Conservation (phyloP, 2,113 vertebrate genomes). For the Peromyscus maniculatus region DNA sequence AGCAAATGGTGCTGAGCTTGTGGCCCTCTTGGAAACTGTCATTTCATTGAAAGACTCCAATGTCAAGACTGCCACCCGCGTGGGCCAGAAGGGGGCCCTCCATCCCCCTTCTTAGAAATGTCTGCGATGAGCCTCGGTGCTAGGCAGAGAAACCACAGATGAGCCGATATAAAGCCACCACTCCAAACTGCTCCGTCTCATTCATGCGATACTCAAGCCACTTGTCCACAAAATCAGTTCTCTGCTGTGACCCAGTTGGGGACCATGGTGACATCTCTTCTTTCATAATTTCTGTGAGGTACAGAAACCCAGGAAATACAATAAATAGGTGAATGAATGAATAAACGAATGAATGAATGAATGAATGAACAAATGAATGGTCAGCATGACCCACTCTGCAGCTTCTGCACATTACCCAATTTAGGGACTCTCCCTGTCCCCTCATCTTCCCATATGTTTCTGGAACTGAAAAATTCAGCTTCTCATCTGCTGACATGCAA, state of each 20-base stretch:
- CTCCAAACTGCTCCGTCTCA: background rate
- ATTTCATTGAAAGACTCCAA: background rate
- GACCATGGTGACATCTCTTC: background rate
- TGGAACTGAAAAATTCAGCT: background rate
- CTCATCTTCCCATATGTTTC: background rate
- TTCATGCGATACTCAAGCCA: background rate
- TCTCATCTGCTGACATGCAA: background rate
- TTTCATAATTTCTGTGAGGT: background rate
- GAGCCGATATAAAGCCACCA: background rate
- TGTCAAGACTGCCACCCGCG: background rate
- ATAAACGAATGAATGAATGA: background rate
- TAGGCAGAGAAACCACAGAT: background rate
- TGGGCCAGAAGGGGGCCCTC: background rate
- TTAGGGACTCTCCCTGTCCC: background rate
- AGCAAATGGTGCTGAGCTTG: background rate
- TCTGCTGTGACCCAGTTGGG: background rate
- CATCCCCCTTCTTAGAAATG: background rate
- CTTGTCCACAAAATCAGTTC: background rate
- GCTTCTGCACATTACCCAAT: background rate
- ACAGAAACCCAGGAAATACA: background rate
- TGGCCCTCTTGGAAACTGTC: background rate
- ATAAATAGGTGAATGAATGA: background rate
- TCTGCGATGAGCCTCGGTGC: background rate
- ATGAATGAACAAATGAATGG: background rate
- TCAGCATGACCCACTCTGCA: background rate